These are phyloP conservation scores for Ascaphus truei DNA, from an alignment of 2,113 vertebrate species.

Conservation along the genomic window DNA sequence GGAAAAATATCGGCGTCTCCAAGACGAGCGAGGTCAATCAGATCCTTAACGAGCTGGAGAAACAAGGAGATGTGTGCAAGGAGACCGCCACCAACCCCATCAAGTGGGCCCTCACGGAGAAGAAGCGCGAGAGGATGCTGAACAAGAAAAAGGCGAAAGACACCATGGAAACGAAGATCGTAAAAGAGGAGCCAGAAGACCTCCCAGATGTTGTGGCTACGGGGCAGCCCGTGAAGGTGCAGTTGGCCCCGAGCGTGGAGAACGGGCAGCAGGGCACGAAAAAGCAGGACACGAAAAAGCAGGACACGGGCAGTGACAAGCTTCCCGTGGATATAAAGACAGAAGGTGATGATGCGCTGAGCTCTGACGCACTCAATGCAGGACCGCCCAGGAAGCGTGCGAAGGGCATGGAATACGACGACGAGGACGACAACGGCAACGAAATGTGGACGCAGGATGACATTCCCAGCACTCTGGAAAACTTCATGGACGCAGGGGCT, in stretches of 20 bases:
- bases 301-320: background rate
- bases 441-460: slow-evolving; percentile 83
- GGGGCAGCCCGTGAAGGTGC: background rate
- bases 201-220: background rate
- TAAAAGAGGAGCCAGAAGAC: background rate
- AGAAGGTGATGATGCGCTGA: rapidly evolving
- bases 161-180: background rate
- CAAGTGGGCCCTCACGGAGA: slow-evolving; percentile 73
- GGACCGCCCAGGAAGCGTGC: background rate
- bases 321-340: rapidly evolving
- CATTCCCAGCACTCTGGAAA: slow-evolving; percentile 65
- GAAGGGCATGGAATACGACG: background rate
- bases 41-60: slow-evolving; percentile 74
- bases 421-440: slow-evolving; percentile 53
- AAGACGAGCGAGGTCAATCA: slow-evolving; percentile 68
- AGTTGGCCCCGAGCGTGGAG: background rate
- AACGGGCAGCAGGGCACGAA: background rate
- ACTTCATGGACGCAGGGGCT: slow-evolving; percentile 36
- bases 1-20: slow-evolving; percentile 76
- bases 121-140: slow-evolving; percentile 77
- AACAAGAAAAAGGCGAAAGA: slow-evolving; percentile 61
- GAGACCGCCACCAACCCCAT: slow-evolving; percentile 48
- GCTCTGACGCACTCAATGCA: background rate
- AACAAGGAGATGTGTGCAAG: slow-evolving; percentile 76
- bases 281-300: background rate